Evolutionary conservation across 2,113 vertebrate species (phyloP).

Genomic region (Cardinalis cardinalis): DNA sequence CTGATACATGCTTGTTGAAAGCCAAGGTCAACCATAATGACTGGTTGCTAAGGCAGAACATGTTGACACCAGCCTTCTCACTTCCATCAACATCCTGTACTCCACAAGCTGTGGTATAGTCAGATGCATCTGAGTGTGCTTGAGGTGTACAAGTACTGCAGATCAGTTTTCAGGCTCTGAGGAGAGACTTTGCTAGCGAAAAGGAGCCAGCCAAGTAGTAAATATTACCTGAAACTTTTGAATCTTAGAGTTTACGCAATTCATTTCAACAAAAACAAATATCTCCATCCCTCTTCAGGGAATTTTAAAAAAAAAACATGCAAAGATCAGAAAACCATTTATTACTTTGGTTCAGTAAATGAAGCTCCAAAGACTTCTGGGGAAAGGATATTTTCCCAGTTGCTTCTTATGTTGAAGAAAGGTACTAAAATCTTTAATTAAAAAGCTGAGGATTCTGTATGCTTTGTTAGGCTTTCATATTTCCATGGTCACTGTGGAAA

Average conservation of each 20-base stretch:
- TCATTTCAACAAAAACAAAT: background rate
- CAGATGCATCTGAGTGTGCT: background rate
- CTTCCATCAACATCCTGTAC: background rate
- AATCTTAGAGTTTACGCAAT: background rate
- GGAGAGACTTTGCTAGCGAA: background rate
- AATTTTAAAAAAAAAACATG: background rate
- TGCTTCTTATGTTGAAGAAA: background rate
- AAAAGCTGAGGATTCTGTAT: background rate
- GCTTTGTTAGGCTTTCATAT: background rate
- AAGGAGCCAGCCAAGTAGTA: background rate
- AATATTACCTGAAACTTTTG: background rate
- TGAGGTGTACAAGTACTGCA: background rate
- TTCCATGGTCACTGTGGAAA: background rate
- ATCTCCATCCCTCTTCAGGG: background rate
- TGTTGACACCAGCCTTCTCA: background rate
- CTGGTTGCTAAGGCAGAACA: background rate
- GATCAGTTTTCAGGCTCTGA: background rate
- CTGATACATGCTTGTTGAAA: background rate
- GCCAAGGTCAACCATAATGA: background rate
- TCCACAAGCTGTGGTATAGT: background rate
- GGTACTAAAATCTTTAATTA: background rate
- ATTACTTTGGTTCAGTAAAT: background rate
- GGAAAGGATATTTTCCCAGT: background rate
- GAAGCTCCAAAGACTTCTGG: background rate
- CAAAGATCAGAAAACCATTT: background rate